phyloP scores from a whole-genome alignment of 2,888 invertebrate species.

The Pomacea canaliculata region DNA sequence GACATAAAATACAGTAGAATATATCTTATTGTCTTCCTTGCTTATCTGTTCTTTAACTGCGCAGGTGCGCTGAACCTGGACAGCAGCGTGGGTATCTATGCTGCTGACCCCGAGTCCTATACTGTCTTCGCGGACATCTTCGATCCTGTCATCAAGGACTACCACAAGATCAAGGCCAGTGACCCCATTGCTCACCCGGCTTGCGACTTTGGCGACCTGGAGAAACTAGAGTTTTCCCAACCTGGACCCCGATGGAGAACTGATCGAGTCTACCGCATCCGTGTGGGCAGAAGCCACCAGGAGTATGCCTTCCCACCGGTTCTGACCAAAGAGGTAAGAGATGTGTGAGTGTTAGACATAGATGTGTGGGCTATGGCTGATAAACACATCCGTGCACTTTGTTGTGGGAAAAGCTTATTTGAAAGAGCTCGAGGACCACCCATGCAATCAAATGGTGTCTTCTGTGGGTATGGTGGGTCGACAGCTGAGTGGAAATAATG shows the following conservation, averaged over 20 bases:
- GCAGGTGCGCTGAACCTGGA: conserved; percentile 93
- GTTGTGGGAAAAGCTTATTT: background rate
- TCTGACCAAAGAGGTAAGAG: conserved; percentile 77
- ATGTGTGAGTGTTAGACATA: background rate
- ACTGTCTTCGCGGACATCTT: conserved; percentile 53
- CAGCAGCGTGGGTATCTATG: conserved; percentile 77
- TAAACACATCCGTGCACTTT: too few relatives aligned
- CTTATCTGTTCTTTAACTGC: conserved; percentile 45
- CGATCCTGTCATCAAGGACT: conserved; percentile 70
- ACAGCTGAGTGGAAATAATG: too few relatives aligned
- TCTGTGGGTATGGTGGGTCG: too few relatives aligned
- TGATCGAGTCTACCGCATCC: conserved; percentile 75
- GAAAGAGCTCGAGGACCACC: background rate
- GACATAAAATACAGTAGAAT: too few relatives aligned
- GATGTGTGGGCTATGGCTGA: too few relatives aligned
- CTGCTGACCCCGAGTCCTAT: conserved; percentile 58
- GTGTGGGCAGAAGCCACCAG: conserved; percentile 61
- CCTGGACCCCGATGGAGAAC: conserved; percentile 85
- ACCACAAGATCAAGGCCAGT: conserved; percentile 48
- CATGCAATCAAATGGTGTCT: background rate
- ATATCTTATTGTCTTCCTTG: too few relatives aligned
- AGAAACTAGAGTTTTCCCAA: conserved; percentile 82
- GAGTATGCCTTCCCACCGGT: conserved; percentile 73
- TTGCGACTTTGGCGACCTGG: conserved; percentile 89
- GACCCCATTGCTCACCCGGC: conserved; percentile 81